These are phyloP conservation scores for Notodromas monacha DNA, from an alignment of 2,888 invertebrate species.

Conservation along the genomic window DNA sequence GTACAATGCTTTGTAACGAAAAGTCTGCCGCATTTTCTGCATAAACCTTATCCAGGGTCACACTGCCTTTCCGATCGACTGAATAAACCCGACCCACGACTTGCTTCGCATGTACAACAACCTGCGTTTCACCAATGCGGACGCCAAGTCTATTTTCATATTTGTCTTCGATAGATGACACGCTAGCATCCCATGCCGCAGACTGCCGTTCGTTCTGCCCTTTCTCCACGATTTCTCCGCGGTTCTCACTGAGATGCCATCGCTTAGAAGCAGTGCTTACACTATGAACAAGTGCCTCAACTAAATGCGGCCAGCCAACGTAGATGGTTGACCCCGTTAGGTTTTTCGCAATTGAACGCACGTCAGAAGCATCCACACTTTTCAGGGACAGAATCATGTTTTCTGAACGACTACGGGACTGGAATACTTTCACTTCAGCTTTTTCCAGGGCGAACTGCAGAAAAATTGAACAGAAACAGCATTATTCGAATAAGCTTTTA, in stretches of 20 bases:
- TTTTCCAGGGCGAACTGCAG: slow-evolving; percentile 28
- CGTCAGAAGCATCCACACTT: slow-evolving; percentile 14
- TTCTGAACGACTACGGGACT: slow-evolving; percentile 40
- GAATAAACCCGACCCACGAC: slow-evolving; percentile 31
- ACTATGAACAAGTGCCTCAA: no score
- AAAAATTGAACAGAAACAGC: no score
- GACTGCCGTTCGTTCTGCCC: no score
- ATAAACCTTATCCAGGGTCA: slow-evolving; percentile 26
- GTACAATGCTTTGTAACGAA: slow-evolving; percentile 32
- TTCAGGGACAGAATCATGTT: slow-evolving; percentile 44
- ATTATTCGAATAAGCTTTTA: no score
- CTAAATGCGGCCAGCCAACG: slow-evolving; percentile 71
- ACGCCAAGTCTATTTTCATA: no score
- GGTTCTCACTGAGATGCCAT: no score
- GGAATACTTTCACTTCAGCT: slow-evolving; percentile 54
- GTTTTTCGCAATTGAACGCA: slow-evolving; percentile 24
- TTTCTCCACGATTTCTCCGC: no score
- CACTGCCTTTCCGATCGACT: slow-evolving; percentile 25
- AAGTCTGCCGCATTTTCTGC: slow-evolving; percentile 17
- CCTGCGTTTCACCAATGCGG: slow-evolving; percentile 28
- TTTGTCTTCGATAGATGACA: no score
- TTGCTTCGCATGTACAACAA: slow-evolving; percentile 30
- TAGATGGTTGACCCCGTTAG: slow-evolving; percentile 37
- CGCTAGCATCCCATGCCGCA: no score
- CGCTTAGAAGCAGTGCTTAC: no score